These are phyloP conservation scores for Melieria crassipennis DNA, from an alignment of 2,888 invertebrate species.

Conservation along the genomic window DNA sequence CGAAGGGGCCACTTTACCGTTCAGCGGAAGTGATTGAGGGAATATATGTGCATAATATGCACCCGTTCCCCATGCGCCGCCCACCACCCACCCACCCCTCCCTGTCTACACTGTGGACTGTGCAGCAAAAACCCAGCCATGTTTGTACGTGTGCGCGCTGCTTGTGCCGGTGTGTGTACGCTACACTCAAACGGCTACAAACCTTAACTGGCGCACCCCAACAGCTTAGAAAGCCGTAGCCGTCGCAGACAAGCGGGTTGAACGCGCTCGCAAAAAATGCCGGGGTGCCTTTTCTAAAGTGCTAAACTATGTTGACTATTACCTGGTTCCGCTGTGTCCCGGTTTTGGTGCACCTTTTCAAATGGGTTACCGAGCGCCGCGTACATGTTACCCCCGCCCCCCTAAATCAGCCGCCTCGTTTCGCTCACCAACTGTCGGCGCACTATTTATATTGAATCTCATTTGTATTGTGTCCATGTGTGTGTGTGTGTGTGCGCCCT, in stretches of 20 bases:
- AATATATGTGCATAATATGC: slow-evolving; percentile 46
- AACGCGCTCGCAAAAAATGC: neutral
- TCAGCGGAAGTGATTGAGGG: slow-evolving; percentile 64
- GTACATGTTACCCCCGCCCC: neutral
- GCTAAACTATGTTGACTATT: slow-evolving; percentile 59
- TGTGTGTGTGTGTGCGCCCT: neutral
- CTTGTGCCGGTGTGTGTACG: no score
- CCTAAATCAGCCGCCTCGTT: neutral
- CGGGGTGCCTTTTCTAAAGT: slow-evolving; percentile 46
- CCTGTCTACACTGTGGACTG: neutral
- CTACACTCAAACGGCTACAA: no score
- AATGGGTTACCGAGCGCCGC: neutral
- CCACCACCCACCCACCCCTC: neutral
- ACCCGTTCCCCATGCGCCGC: neutral
- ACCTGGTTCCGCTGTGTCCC: slow-evolving; percentile 5
- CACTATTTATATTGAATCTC: neutral
- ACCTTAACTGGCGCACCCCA: no score
- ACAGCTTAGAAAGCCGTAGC: no score
- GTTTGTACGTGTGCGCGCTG: neutral
- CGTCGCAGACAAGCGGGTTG: no score
- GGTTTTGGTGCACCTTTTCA: neutral
- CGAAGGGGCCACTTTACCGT: slow-evolving; percentile 64
- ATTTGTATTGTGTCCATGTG: neutral
- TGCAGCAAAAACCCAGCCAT: neutral
- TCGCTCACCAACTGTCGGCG: neutral